These are phyloP conservation scores for Eleginops maclovinus DNA, from an alignment of 2,113 vertebrate species.

Conservation along the genomic window DNA sequence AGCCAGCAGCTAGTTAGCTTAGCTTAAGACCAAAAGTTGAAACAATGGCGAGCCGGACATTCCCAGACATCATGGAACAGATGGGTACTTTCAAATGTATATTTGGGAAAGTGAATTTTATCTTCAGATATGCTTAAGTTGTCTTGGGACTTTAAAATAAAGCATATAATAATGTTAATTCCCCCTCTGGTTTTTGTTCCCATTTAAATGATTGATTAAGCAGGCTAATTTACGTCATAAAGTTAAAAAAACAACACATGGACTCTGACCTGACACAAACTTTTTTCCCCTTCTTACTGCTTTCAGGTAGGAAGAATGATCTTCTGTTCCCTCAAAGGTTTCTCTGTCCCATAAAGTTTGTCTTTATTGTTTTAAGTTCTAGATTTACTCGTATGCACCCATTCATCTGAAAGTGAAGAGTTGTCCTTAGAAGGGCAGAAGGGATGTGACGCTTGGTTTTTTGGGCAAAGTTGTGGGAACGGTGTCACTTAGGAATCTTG, in stretches of 20 bases:
- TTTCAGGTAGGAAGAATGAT: constrained; percentile 40
- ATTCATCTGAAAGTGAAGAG: constrained; percentile 30
- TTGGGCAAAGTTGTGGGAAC: constrained; percentile 58
- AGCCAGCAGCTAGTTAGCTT: background rate
- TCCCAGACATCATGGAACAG: background rate
- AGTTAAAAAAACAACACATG: constrained; percentile 12
- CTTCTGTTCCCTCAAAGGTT: constrained; percentile 52
- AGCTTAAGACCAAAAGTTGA: background rate
- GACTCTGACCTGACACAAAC: constrained; percentile 43
- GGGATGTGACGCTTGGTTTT: constrained; percentile 54
- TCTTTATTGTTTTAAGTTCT: constrained; percentile 76
- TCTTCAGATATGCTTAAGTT: constrained; percentile 2
- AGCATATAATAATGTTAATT: constrained; percentile 13
- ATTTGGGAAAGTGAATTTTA: background rate
- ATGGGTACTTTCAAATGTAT: constrained; percentile 1
- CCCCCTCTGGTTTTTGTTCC: background rate
- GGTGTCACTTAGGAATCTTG: constrained; percentile 62
- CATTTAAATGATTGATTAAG: constrained; percentile 2
- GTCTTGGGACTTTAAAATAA: constrained; percentile 7
- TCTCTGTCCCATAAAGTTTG: constrained; percentile 56
- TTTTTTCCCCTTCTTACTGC: constrained; percentile 23
- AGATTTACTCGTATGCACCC: constrained; percentile 65
- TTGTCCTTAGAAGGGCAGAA: constrained; percentile 66
- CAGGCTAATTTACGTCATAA: constrained; percentile 24
- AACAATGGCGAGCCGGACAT: background rate